phyloP scores from a whole-genome alignment of 53 echinoderm and acorn worm genomes.

The Actinopyga echinites region DNA sequence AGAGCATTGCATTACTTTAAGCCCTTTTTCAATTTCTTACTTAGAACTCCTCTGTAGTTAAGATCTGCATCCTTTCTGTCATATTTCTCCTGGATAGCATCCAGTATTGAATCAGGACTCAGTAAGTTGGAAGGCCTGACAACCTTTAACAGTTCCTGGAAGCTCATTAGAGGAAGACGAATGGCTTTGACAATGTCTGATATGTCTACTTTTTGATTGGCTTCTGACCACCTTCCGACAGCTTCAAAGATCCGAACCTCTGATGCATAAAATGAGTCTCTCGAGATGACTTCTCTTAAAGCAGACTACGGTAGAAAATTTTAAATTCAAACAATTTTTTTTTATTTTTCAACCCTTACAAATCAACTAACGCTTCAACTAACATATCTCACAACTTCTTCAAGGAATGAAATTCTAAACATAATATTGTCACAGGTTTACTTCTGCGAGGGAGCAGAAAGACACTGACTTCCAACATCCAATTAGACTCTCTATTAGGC shows the following conservation, averaged over 20 bases:
- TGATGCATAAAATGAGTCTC: constrained; percentile 93
- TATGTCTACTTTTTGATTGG: constrained; percentile 67
- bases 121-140: constrained; percentile 88
- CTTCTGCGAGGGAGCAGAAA: no score
- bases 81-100: constrained; percentile 88
- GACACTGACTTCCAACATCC: no score
- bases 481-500: no score
- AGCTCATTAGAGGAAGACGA: constrained; percentile 87
- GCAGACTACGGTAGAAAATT: constrained; percentile 61
- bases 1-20: neutral
- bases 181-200: constrained; percentile 80
- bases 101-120: constrained; percentile 85
- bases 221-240: constrained; percentile 73
- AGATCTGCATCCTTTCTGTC: constrained; percentile 87
- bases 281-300: constrained; percentile 91
- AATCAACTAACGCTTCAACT: no score
- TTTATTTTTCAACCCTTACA: no score
- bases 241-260: constrained; percentile 95
- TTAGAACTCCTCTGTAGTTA: constrained; percentile 83
- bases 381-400: no score
- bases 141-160: constrained; percentile 81
- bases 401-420: no score
- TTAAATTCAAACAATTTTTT: neutral
- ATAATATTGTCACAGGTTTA: no score
- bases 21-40: constrained; percentile 41